Base-by-base conservation (phyloP, 2,113 vertebrate species). In the Phalacrocorax pelagicus region DNA sequence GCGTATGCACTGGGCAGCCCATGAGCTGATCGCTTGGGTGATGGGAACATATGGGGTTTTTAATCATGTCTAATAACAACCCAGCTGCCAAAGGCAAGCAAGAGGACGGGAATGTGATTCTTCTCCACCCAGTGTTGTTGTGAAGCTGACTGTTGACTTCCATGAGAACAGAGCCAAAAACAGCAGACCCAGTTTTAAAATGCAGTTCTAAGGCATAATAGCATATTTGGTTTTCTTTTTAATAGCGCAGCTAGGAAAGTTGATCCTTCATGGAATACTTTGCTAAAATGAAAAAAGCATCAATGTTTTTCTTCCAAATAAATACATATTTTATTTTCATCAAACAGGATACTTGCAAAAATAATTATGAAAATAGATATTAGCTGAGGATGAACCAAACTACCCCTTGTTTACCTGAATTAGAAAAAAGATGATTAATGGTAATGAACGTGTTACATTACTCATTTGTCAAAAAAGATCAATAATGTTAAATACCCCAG, bases 401-500 rank as follows among this genome's bases (percentile, higher is more conserved):
- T 87, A 85, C 20, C 13, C 49, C 67, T 95, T 95, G 89, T 94
- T 95, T 97, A 91, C 89, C 36, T 75, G 88, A 89, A 95, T 94
- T 94, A 96, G 57, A 82, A 92, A 81, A 93, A 89, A n/a, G 32
- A 82, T 89, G 86, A 96, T 94, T 95, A 94, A 97, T 96, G 95
- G 47, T 97, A 96, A 97, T 83, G 62, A 95, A 85, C 49, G 1
- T 82, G 51, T 82, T 95, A 65, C 91, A 95, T 97, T 97, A 97
- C 73, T 96, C 94, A 96, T 97, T 94, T 97, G 91, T 97, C 94
- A 95, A 81, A 95, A 88, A 85, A 73, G 66, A 95, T 95, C 95
- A 94, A 96, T 97, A 96, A 94, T 94, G 91, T 94, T 94, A 95
- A 95, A 87, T 79, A 92, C 78, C 87, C 78, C 74, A 88, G 62